Base-by-base conservation (phyloP, 2,888 invertebrate genomes). In the Blastobasis lacticolella region DNA sequence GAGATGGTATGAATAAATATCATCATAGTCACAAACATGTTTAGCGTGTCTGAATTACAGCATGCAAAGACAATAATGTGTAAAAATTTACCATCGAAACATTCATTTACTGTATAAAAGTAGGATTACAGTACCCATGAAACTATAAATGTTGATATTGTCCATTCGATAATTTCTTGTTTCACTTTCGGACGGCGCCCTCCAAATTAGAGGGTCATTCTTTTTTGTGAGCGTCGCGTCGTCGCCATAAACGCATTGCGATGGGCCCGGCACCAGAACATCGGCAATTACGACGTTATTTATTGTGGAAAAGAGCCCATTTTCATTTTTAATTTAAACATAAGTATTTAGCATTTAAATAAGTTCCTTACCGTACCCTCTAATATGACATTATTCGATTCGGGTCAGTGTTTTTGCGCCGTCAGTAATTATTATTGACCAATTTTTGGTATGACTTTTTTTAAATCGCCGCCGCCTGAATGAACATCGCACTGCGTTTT, bases 231-330 rank as follows among this genome's bases (percentile, higher is more conserved):
- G 58, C 67, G 64, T 64, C 70, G 63, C 71, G 71, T 76, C 69
- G 71, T 76, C 69, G 65, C 67, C 72, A 74, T 77, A 78, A 78
- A 78, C 63, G 66, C 69, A 69, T 69, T 75, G 67, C 66, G 69
- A 72, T 69, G 68, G 68, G 67, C 64, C 64, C 57, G 57, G 58
- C 59, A 55, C 55, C 55, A 23, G 23, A 23, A 23, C 23, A 23
- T 23, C 66, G 53, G 61, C 70, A 73, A 75, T 78, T 73, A 75
- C 61, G 60, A 59, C 62, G 58, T 75, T 74, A 75, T 77, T 76
- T 77, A 76, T 76, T 64, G 61, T 67, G 60, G 59, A 67, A 73
- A 71, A 71, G 64, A 64, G 63, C 62, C 64, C 57, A 63, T 62
- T 69, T 71, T 69, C 66, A 62, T 70, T 63, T 63, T 69, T 70